Conservation (phyloP, 2,113 vertebrate species). For the Xenopus borealis region DNA sequence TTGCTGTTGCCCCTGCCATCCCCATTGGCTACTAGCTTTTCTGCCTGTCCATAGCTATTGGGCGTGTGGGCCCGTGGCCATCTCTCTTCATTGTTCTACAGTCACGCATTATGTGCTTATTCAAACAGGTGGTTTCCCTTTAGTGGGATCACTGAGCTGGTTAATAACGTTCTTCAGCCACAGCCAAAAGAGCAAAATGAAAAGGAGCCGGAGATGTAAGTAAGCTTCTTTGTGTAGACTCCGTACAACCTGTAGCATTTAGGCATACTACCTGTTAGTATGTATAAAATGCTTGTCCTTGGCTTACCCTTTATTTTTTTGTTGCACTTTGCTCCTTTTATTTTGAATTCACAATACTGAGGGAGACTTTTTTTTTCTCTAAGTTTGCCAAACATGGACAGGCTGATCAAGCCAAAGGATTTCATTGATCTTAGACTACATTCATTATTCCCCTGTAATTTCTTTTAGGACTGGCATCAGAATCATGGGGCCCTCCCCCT, state of each 20-base stretch:
- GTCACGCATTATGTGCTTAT: slow-evolving; percentile 94
- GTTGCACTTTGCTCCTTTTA: slow-evolving; percentile 13
- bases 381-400: no score
- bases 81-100: slow-evolving; percentile 69
- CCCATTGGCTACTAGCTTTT: slow-evolving; percentile 79
- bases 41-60: slow-evolving; percentile 59
- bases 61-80: slow-evolving; percentile 44
- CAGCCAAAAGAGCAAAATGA: slow-evolving; percentile 98
- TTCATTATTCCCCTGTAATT: no score
- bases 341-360: background rate
- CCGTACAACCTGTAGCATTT: slow-evolving; percentile 58
- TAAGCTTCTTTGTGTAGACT: slow-evolving; percentile 78
- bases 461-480: no score
- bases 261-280: slow-evolving; percentile 48
- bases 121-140: slow-evolving; percentile 99
- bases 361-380: background rate
- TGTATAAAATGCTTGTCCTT: slow-evolving; percentile 11
- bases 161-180: slow-evolving; percentile 99
- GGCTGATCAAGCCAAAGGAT: background rate
- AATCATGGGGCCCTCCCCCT: no score
- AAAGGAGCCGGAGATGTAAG: slow-evolving; percentile 97
- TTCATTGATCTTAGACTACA: no score
- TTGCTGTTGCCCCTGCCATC: slow-evolving; percentile 72
- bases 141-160: slow-evolving; percentile 99
- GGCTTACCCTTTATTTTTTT: background rate